Percentiles rank a stretch among this genome's conserved stretches.
These are phyloP conservation scores for Drosophila differens DNA, from an alignment of 2,888 invertebrate genomes.

Conservation along the genomic window DNA sequence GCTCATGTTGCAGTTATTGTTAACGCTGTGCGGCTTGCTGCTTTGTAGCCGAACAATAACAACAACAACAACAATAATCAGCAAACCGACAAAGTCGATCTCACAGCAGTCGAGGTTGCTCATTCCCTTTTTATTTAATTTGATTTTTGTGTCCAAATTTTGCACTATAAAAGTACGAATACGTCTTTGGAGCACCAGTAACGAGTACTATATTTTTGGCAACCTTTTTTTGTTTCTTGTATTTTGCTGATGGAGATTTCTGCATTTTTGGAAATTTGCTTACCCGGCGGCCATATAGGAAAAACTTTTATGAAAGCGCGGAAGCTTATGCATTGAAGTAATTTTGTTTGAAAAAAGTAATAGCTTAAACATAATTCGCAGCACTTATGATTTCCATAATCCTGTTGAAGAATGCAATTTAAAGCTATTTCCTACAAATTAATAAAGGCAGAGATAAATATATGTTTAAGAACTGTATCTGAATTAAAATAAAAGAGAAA, in stretches of 20 bases:
- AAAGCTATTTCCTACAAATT: not conserved
- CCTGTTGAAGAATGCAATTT: not conserved
- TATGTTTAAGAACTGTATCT: too few relatives aligned
- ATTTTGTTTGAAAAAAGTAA: not conserved
- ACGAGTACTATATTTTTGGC: conserved; percentile 29
- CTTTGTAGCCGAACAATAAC: conserved; percentile 53
- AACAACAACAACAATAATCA: conserved; percentile 33
- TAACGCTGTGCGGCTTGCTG: conserved; percentile 62
- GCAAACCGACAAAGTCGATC: conserved; percentile 48
- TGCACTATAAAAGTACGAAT: conserved; percentile 40
- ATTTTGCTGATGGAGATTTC: conserved; percentile 14
- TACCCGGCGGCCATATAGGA: conserved; percentile 33
- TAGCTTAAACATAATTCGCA: not conserved
- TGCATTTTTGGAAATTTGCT: conserved; percentile 40
- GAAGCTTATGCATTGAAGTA: conserved; percentile 36
- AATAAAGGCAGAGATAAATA: not conserved
- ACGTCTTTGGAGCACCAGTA: conserved; percentile 35
- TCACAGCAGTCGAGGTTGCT: conserved; percentile 41
- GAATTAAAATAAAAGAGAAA: not conserved
- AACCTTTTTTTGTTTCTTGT: not conserved
- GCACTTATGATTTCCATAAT: not conserved
- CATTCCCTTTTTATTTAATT: conserved; percentile 53
- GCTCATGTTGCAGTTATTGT: conserved; percentile 79
- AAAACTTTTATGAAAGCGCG: conserved; percentile 40
- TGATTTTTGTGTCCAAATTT: conserved; percentile 26